Base-by-base conservation (phyloP, 2,888 invertebrate species). In the Morpho deidamia region DNA sequence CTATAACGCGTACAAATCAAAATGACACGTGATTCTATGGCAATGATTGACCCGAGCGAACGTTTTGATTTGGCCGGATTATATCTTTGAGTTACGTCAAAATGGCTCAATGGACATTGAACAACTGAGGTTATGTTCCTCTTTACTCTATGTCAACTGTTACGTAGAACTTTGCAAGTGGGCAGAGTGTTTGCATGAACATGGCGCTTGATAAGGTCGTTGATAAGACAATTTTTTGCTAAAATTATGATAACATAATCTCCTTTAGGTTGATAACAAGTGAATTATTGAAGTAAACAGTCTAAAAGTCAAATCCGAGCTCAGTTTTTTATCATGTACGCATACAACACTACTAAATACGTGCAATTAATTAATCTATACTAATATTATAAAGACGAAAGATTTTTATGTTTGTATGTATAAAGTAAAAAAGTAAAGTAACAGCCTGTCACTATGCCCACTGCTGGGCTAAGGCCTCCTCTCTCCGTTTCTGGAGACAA, bases 11-110 rank as follows among this genome's bases (percentile, higher is more conserved):
- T 32, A 23, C 8, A 49, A 62, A 49, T 59, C 38, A 8, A 40
- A 51, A 46, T 10, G 53, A 35, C 39, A 44, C 45, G 35, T 35
- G 11, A 8, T 11, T 35, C 34, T 10, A 42, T 39, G 12, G 37
- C 12, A 40, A 38, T 32, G 35, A 9, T 35, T 44, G 11, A 8
- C 33, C 11, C 23, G 37, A 49, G 41, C 44, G 51, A 11, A 53
- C 53, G 45, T 56, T 53, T 51, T 11, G 46, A 62, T 32, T 56
- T 44, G 56, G 60, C 44, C 56, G 67, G 63, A 46, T 67, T 55
- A 63, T 66, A 66, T 41, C 42, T 8, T 33, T 14, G 11, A 46
- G 7, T 47, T 23, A 54, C 59, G 58, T 48, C 54, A 43, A 11
- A 34, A n/a, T 49, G 8, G 3, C 7, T 39, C 40, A 45, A 40